Evolutionary conservation across 2,113 vertebrate genomes (phyloP), one percentile per base, ranked within the genome.

Genomic region (Pseudois nayaur): DNA sequence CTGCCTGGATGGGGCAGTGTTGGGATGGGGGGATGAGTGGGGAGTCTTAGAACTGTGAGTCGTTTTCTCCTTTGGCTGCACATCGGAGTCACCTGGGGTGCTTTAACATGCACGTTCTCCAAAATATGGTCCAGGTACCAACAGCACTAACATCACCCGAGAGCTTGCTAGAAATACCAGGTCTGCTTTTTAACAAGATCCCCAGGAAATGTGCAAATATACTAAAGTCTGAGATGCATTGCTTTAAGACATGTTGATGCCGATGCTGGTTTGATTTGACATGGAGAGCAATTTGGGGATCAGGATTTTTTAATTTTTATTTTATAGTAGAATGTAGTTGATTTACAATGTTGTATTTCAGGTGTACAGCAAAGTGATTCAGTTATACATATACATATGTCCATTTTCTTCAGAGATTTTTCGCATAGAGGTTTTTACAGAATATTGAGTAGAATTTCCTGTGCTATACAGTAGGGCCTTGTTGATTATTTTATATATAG

Each of bases 61-160:
- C 6, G 2, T 52, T 19, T 74, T n/a, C 71, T 16, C 21, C 29
- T 21, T 21, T 25, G 36, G 21, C 62, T 1, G 21, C 89, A 48
- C 27, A 1, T 1, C 5, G 25, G 59, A n/a, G 16, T 78, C 52
- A 14, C 74, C 90, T 6, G 15, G 10, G 57, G n/a, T 45, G 6
- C 43, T 36, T 33, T 14, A 21, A 19, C 25, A 4, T n/a, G 50
- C 57, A 17, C 2, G 3, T 64, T 87, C 76, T 88, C 64, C 83
- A 1, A 48, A 60, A 64, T 33, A 43, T 71, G 74, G 57, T 59
- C 55, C 40, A 0, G 6, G 8, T 6, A n/a, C 21, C 31, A 27
- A 1, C 0, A 5, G 16, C 86, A 8, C 31, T 50, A 19, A 7
- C 36, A 8, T n/a, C 31, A 10, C 71, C 60, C 1, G 2, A 55